Evolutionary conservation across 2,888 invertebrate species (phyloP), one percentile per base, ranked within the genome.

Genomic region (Cheilosia vulpina): DNA sequence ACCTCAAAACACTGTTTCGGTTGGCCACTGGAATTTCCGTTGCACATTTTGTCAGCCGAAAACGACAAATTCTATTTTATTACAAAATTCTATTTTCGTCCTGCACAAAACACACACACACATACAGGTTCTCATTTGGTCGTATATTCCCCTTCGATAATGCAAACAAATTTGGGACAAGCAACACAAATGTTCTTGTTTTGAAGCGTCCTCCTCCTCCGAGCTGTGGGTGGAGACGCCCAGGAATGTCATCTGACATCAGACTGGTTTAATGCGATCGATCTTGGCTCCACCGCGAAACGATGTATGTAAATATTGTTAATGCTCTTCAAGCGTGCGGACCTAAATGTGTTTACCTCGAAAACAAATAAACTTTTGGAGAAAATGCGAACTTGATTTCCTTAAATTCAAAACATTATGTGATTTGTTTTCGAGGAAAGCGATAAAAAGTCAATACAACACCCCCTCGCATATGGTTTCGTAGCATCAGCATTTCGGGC

Each of bases 11-110:
- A 65, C 65, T 47, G 65, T 47, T 65, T 57, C 45, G 60, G 63
- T 47, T 47, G 45, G 47, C 57, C 57, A 19, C 75, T 75, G 65
- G 75, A 75, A 75, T 65, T 63, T 75, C 57, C 57, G 75, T 57
- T 63, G 75, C 75, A 75, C 65, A 65, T 65, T 65, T 57, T 57
- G 55, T 55, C 72, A 60, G 55, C 4, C 53, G 9, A 43, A 55
- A 21, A 62, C 24, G 73, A 73, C 73, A 73, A 63, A 63, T 63
- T 65, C 41, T 43, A 62, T 62, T 73, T 73, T 62, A 73, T 62
- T 62, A 73, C 60, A 62, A 43, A 47, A 50, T 60, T 60, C 45
- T 72, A 72, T 72, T 72, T 62, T 53, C 62, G 38, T 57, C 57
- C 3, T 21, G 13, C 19, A 31, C n/a, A n/a, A 31, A 13, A 63